phyloP scores from a whole-genome alignment of 1,140 invertebrate genomes.

The Orchesella cincta region DNA sequence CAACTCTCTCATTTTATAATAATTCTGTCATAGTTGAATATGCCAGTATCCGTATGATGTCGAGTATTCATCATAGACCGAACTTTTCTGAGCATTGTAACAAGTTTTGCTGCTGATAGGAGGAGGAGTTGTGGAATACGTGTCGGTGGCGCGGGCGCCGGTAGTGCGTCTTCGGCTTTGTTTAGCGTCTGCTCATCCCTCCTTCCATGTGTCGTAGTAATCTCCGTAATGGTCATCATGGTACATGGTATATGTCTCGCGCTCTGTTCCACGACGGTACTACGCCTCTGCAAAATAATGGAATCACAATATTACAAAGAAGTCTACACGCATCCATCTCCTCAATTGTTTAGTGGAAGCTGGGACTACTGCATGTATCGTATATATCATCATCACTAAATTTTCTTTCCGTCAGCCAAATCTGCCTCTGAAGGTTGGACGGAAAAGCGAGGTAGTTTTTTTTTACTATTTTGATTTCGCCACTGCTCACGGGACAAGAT shows the following conservation, averaged over 20 bases:
- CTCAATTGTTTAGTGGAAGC: too few species aligned
- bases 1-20: not conserved
- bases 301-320: too few species aligned
- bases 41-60: not conserved
- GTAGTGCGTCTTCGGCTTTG: not conserved
- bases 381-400: too few species aligned
- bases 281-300: conserved; percentile 58
- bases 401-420: too few species aligned
- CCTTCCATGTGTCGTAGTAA: conserved; percentile 39
- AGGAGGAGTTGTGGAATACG: conserved; percentile 45
- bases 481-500: not conserved
- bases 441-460: too few species aligned
- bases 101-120: conserved; percentile 31
- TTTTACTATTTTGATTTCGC: too few species aligned
- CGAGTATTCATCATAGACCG: conserved; percentile 46
- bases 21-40: too few species aligned
- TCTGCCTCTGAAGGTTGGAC: too few species aligned
- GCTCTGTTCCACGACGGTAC: conserved; percentile 64
- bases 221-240: conserved; percentile 63
- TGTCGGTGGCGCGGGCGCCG: conserved; percentile 40
- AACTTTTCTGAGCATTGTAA: conserved; percentile 44
- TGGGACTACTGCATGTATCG: too few species aligned
- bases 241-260: conserved; percentile 76
- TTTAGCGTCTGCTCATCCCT: conserved; percentile 7
- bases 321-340: too few species aligned